Conservation (phyloP, 2,888 invertebrate genomes). For the Aphidoletes aphidimyza region DNA sequence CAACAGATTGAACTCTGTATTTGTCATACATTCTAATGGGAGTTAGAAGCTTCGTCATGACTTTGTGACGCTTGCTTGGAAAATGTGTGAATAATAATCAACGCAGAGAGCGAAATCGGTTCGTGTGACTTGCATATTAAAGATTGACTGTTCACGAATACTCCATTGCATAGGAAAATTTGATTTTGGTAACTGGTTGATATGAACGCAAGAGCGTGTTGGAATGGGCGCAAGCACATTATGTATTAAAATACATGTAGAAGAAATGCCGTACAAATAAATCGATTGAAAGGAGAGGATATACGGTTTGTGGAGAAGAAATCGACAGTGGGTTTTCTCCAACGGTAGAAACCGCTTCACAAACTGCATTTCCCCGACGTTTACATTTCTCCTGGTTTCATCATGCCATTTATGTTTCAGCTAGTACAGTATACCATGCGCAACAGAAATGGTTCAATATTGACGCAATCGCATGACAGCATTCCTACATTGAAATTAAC, state of each 20-base stretch:
- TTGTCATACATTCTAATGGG: constrained; percentile 41
- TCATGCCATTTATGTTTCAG: not conserved
- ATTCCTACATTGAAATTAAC: constrained; percentile 7
- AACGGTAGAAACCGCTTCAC: not conserved
- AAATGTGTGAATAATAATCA: constrained; percentile 52
- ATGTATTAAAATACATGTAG: not conserved
- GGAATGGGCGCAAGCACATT: not conserved
- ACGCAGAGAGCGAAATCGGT: constrained; percentile 50
- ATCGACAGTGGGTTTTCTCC: not conserved
- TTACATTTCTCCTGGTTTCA: not conserved
- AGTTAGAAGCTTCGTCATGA: too few species aligned
- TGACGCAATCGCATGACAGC: not conserved
- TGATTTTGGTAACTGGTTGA: not conserved
- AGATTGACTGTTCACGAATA: not conserved
- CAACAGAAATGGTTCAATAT: not conserved
- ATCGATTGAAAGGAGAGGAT: not conserved
- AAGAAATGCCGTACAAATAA: not conserved
- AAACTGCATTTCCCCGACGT: not conserved
- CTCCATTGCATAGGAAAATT: not conserved
- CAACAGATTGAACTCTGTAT: constrained; percentile 38
- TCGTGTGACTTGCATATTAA: constrained; percentile 52
- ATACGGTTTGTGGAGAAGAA: not conserved
- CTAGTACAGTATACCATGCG: not conserved
- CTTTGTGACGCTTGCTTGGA: too few species aligned
- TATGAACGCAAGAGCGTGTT: not conserved